phyloP scores from a whole-genome alignment of 2,797 vertebrate genomes.

The Gorsachius magnificus region DNA sequence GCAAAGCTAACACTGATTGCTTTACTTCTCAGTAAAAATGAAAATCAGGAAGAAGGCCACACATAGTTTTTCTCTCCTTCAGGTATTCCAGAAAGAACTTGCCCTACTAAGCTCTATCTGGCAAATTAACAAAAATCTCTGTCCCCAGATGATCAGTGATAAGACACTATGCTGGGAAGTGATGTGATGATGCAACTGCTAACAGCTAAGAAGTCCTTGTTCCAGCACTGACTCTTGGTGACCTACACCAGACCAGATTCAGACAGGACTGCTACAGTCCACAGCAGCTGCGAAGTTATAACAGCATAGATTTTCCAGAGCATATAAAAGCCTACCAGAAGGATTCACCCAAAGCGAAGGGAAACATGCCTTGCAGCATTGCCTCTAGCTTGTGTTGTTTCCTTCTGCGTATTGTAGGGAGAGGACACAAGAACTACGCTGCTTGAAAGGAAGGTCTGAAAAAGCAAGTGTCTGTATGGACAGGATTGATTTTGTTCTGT shows the following conservation, averaged over 20 bases:
- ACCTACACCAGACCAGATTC: not conserved
- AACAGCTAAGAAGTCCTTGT: not conserved
- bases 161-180: not conserved
- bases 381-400: not conserved
- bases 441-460: not conserved
- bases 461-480: not conserved
- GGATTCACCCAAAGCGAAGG: not conserved
- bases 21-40: conserved; percentile 31
- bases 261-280: not conserved
- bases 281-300: conserved; percentile 17
- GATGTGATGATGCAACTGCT: not conserved
- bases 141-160: not conserved
- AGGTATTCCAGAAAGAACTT: not conserved
- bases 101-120: not conserved
- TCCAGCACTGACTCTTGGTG: not conserved
- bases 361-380: not conserved
- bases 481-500: not conserved
- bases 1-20: not conserved
- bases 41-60: not conserved
- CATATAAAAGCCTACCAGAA: not conserved
- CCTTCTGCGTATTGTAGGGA: not conserved
- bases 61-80: not conserved
- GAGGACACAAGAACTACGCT: not conserved
- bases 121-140: conserved; percentile 9
- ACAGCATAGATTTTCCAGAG: not conserved